Conservation (phyloP, 2,888 invertebrate species). For the Galeopsomyia nigrocyanea region DNA sequence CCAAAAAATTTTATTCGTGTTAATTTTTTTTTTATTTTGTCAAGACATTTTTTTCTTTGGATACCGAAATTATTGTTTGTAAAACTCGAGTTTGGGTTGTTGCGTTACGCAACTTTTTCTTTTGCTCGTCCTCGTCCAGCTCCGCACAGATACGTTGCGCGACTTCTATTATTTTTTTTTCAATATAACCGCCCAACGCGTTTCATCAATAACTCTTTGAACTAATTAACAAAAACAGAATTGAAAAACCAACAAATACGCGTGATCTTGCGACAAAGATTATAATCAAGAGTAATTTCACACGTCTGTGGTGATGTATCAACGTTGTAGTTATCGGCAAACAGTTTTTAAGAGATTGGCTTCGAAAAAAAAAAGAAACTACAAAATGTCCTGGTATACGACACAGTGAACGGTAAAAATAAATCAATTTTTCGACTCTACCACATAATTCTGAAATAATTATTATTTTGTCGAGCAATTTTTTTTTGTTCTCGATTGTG, state of each 20-base stretch:
- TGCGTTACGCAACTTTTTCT: slow-evolving; percentile 11
- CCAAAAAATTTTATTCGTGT: slow-evolving; percentile 28
- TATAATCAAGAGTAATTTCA: slow-evolving; percentile 38
- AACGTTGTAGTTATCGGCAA: slow-evolving; percentile 20
- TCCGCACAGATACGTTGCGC: slow-evolving; percentile 40
- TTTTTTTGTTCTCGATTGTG: slow-evolving; percentile 12
- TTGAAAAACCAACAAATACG: slow-evolving; percentile 48
- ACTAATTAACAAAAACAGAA: slow-evolving; percentile 50
- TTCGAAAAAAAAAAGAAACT: slow-evolving; percentile 32
- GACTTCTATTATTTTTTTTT: slow-evolving; percentile 17
- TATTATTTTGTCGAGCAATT: slow-evolving; percentile 4
- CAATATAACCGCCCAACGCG: slow-evolving; percentile 32
- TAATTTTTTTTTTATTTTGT: neutral
- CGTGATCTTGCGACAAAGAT: slow-evolving; percentile 41
- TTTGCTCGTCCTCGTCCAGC: slow-evolving; percentile 39
- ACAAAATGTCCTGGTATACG: slow-evolving; percentile 30
- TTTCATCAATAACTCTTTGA: slow-evolving; percentile 39
- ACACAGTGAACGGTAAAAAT: slow-evolving; percentile 37
- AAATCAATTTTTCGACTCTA: slow-evolving; percentile 38
- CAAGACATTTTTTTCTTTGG: slow-evolving; percentile 15
- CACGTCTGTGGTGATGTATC: slow-evolving; percentile 23
- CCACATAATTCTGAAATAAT: slow-evolving; percentile 6
- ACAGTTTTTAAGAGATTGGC: slow-evolving; percentile 18
- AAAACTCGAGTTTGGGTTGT: slow-evolving; percentile 5
- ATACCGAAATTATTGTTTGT: slow-evolving; percentile 21